phyloP scores from a whole-genome alignment of 2,888 invertebrate genomes.

The Abscondita cerata region DNA sequence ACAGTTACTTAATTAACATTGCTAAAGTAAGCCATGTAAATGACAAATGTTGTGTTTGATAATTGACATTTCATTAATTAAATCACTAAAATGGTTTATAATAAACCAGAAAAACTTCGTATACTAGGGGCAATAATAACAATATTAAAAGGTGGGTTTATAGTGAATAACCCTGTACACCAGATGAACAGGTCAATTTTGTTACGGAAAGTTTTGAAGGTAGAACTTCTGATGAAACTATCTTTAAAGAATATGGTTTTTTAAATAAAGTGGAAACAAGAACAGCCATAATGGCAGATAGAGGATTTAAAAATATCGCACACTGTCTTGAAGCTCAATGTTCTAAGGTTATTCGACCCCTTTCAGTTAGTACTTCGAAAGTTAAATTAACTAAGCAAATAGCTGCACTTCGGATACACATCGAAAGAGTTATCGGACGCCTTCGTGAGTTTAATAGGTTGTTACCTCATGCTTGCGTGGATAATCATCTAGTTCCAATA shows the following conservation, averaged over 20 bases:
- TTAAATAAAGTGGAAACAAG: neutral
- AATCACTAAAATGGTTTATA: too few relatives aligned
- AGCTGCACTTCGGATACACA: neutral
- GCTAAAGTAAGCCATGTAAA: too few relatives aligned
- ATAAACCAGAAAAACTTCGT: too few relatives aligned
- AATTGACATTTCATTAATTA: too few relatives aligned
- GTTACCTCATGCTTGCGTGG: neutral
- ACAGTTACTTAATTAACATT: too few relatives aligned
- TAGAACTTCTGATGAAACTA: neutral
- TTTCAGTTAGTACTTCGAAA: neutral
- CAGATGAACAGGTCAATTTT: neutral
- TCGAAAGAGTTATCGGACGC: neutral
- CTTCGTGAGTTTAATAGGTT: neutral
- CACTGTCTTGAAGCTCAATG: neutral
- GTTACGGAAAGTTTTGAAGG: neutral
- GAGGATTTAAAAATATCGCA: neutral
- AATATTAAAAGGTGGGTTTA: too few relatives aligned
- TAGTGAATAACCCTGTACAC: too few relatives aligned
- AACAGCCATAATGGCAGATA: neutral
- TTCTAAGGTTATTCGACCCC: neutral
- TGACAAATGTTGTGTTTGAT: too few relatives aligned
- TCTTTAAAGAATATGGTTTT: neutral
- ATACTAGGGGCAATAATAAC: too few relatives aligned
- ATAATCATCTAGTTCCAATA: too few relatives aligned
- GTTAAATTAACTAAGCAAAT: neutral